A percentile compares a stretch with the other conserved stretches of the same genome.
Conservation (phyloP, 2,113 vertebrate species). For the Petrocephalus zakoni region DNA sequence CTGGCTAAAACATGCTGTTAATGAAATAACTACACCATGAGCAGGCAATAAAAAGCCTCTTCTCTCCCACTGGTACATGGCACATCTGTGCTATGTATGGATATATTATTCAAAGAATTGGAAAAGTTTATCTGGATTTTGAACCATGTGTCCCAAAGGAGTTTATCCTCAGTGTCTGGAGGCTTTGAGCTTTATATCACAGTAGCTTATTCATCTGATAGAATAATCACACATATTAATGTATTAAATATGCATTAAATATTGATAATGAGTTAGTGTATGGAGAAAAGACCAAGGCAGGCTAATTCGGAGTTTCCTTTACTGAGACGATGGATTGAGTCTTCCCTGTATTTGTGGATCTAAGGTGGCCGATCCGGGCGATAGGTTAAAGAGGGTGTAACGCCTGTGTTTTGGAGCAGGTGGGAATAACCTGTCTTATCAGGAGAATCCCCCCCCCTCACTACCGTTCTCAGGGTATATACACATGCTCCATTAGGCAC, state of each 20-base stretch:
- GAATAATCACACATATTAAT: background rate
- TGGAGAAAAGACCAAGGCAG: background rate
- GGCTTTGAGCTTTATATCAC: background rate
- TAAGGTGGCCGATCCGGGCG: background rate
- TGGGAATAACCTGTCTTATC: background rate
- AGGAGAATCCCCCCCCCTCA: background rate
- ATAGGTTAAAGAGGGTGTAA: background rate
- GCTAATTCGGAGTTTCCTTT: background rate
- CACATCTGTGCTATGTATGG: background rate
- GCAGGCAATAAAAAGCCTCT: constrained; percentile 31
- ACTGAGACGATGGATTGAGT: background rate
- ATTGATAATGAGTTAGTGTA: background rate
- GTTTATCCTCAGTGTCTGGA: background rate
- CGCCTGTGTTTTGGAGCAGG: background rate
- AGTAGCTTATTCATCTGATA: background rate
- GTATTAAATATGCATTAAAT: background rate
- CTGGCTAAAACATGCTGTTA: constrained; percentile 37
- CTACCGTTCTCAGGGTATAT: background rate
- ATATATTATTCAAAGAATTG: background rate
- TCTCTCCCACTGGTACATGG: background rate
- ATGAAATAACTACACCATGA: constrained; percentile 39
- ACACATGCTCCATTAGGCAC: background rate
- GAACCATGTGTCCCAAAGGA: background rate
- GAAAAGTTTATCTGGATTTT: background rate
- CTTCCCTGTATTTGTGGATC: background rate